A percentile compares a stretch with the other conserved stretches of the same genome.
Evolutionary conservation across 2,888 invertebrate species (phyloP).

Genomic region (Yponomeuta evonymella): DNA sequence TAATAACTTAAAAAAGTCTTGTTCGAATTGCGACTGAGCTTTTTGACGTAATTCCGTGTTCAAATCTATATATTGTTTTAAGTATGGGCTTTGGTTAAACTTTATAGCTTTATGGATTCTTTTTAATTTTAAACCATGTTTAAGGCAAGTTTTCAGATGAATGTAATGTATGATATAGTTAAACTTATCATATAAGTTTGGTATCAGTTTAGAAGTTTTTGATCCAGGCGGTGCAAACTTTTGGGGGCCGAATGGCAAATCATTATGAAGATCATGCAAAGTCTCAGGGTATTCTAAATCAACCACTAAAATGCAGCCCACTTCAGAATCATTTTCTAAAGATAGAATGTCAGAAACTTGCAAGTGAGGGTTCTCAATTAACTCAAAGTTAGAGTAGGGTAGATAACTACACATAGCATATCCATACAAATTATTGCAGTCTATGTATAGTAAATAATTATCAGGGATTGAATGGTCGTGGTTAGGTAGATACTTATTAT

Average conservation of each 20-base stretch:
- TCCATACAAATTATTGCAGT: too few species aligned
- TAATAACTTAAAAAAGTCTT: slow-evolving; percentile 25
- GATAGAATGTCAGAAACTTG: too few species aligned
- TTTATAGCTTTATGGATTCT: slow-evolving; percentile 32
- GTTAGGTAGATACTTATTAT: slow-evolving; percentile 28
- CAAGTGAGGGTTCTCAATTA: too few species aligned
- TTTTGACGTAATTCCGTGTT: slow-evolving; percentile 21
- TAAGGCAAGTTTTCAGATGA: slow-evolving; percentile 29
- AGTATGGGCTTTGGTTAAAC: slow-evolving; percentile 33
- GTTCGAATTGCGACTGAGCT: slow-evolving; percentile 21
- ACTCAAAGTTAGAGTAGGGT: too few species aligned
- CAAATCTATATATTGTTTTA: slow-evolving; percentile 29
- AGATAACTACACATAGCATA: too few species aligned
- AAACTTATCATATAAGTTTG: slow-evolving; percentile 29
- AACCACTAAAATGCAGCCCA: too few species aligned
- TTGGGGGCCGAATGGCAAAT: slow-evolving; percentile 23
- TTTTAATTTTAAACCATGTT: slow-evolving; percentile 28
- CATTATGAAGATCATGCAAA: slow-evolving; percentile 10
- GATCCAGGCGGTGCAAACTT: slow-evolving; percentile 22
- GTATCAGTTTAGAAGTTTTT: slow-evolving; percentile 25
- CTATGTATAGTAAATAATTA: too few species aligned
- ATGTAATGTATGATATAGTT: slow-evolving; percentile 34
- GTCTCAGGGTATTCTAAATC: not conserved
- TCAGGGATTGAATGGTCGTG: not conserved
- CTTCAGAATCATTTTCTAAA: too few species aligned